Percentiles rank a stretch among this genome's conserved stretches.
Evolutionary conservation across 2,113 vertebrate species (phyloP).

Genomic region (Aldabrachelys gigantea): DNA sequence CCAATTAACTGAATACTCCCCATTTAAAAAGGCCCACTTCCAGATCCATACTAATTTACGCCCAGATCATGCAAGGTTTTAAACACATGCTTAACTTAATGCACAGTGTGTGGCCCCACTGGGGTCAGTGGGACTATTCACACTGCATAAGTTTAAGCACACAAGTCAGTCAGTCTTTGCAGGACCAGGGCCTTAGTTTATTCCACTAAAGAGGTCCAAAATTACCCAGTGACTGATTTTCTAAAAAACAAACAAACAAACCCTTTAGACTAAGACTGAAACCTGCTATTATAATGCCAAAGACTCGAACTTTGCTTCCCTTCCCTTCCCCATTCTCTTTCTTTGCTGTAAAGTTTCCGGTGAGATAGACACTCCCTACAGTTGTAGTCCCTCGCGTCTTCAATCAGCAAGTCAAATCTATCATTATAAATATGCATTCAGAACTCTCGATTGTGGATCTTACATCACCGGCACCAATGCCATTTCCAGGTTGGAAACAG

Average conservation of each 20-base stretch:
- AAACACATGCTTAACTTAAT: neutral
- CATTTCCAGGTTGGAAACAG: constrained; percentile 51
- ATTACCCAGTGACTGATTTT: constrained; percentile 45
- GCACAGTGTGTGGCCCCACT: neutral
- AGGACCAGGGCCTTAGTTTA: neutral
- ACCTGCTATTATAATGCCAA: neutral
- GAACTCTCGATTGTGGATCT: neutral
- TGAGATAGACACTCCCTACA: constrained; percentile 33
- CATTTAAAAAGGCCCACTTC: neutral
- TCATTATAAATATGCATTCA: constrained; percentile 27
- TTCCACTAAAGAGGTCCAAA: constrained; percentile 26
- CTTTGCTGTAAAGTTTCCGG: constrained; percentile 50
- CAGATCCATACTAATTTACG: neutral
- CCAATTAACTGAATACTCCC: neutral
- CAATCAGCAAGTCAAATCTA: neutral
- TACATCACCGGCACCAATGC: constrained; percentile 30
- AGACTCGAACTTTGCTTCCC: constrained; percentile 15
- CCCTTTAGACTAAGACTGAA: neutral
- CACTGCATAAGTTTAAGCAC: neutral
- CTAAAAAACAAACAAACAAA: constrained; percentile 55
- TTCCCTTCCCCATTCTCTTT: constrained; percentile 65
- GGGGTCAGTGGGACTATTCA: neutral
- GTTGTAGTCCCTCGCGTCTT: constrained; percentile 23
- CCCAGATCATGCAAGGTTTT: neutral
- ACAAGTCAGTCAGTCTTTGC: neutral